These are phyloP conservation scores for Hirtodrosophila histrioides DNA, from an alignment of 2,888 invertebrate genomes.

Conservation along the genomic window DNA sequence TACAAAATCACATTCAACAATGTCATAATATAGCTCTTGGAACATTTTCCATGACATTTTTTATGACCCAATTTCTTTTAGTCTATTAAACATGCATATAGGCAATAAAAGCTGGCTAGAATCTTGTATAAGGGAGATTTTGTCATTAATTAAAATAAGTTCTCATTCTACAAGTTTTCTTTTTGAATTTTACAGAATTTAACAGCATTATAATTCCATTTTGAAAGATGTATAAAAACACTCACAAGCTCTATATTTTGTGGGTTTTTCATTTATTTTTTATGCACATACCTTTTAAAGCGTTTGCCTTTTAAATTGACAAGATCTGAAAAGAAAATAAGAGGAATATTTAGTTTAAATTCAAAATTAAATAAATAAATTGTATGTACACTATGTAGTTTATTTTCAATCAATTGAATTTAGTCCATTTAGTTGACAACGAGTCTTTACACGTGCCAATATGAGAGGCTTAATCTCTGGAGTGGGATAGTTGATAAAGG, in stretches of 20 bases:
- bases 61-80: background rate
- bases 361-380: background rate
- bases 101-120: too few species aligned
- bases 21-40: background rate
- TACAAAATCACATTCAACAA: background rate
- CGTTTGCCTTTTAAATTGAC: background rate
- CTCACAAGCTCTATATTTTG: too few species aligned
- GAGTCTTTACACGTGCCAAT: slow-evolving; percentile 1
- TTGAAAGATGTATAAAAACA: too few species aligned
- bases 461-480: slow-evolving; percentile 23
- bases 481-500: slow-evolving; percentile 30
- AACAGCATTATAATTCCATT: too few species aligned
- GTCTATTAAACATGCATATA: too few species aligned
- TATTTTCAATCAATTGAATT: slow-evolving; percentile 5
- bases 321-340: slow-evolving; percentile 41
- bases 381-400: too few species aligned
- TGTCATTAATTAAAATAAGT: background rate
- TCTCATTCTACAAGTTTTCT: too few species aligned
- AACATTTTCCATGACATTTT: slow-evolving; percentile 6
- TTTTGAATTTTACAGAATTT: too few species aligned
- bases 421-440: slow-evolving; percentile 3
- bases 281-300: slow-evolving; percentile 42
- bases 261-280: background rate
- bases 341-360: background rate
- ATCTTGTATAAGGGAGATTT: too few species aligned